A percentile compares a stretch with the other conserved stretches of the same genome.
Conservation (phyloP, 2,888 invertebrate genomes). For the Drosophila neoperkinsi region DNA sequence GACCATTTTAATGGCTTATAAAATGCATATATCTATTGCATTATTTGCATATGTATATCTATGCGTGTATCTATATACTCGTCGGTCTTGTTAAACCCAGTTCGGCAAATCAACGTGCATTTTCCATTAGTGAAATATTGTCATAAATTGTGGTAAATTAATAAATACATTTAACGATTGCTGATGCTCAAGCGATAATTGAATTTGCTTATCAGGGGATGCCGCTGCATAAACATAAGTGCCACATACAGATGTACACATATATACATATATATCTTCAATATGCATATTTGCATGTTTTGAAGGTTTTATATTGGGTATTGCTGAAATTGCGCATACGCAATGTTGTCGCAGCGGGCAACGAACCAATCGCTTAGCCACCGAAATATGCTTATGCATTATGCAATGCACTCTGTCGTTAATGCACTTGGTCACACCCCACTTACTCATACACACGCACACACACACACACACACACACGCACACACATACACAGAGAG, state of each 20-base stretch:
- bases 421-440: conserved; percentile 36
- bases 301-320: conserved; percentile 32
- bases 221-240: conserved; percentile 28
- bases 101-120: conserved; percentile 1
- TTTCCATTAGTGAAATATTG: conserved; percentile 15
- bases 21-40: not conserved
- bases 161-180: conserved; percentile 33
- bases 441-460: conserved; percentile 3
- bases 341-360: conserved; percentile 32
- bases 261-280: not conserved
- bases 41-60: not conserved
- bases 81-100: not conserved
- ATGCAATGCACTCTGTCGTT: conserved; percentile 35
- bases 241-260: not conserved
- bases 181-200: conserved; percentile 44
- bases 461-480: not conserved
- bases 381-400: conserved; percentile 42
- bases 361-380: conserved; percentile 38
- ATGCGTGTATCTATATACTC: not conserved
- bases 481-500: not conserved
- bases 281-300: conserved; percentile 15
- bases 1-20: not conserved
- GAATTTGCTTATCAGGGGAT: conserved; percentile 47
- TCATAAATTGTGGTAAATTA: conserved; percentile 44
- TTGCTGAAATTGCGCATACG: conserved; percentile 41